Conservation (phyloP, 1,140 invertebrate species). For the Dinothrombium tinctorium region DNA sequence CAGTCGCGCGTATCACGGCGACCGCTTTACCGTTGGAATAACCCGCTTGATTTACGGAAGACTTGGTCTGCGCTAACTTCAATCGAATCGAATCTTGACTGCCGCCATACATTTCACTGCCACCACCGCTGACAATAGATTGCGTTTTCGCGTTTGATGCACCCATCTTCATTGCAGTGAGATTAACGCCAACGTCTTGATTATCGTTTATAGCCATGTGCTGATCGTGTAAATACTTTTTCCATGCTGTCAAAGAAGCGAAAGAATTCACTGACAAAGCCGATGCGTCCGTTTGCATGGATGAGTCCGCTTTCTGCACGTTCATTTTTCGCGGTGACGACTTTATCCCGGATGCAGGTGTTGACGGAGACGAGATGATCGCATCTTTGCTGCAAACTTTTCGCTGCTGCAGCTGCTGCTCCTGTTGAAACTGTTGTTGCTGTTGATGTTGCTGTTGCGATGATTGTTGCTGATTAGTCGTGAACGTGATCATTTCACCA, state of each 20-base stretch:
- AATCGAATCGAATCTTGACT: too few species aligned
- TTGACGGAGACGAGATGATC: background rate
- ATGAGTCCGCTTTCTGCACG: slow-evolving; percentile 4
- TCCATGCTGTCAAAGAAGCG: background rate
- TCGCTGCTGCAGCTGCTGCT: background rate
- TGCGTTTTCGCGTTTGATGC: too few species aligned
- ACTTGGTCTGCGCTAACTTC: too few species aligned
- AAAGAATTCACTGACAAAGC: background rate
- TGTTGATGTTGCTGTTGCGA: background rate
- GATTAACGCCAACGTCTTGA: background rate
- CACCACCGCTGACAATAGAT: too few species aligned
- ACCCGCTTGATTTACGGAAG: too few species aligned
- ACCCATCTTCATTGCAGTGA: background rate
- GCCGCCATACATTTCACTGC: too few species aligned
- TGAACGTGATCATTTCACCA: background rate
- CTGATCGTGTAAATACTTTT: slow-evolving; percentile 4
- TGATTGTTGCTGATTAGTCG: background rate
- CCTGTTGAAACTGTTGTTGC: background rate
- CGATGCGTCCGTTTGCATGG: slow-evolving; percentile 2
- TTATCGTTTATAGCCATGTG: background rate
- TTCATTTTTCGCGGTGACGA: slow-evolving; percentile 2
- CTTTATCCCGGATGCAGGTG: background rate
- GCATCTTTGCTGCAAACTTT: background rate
- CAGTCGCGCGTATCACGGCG: background rate
- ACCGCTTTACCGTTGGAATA: slow-evolving; percentile 1